Base-by-base conservation (phyloP, 2,888 invertebrate species). In the Cepaea hortensis region DNA sequence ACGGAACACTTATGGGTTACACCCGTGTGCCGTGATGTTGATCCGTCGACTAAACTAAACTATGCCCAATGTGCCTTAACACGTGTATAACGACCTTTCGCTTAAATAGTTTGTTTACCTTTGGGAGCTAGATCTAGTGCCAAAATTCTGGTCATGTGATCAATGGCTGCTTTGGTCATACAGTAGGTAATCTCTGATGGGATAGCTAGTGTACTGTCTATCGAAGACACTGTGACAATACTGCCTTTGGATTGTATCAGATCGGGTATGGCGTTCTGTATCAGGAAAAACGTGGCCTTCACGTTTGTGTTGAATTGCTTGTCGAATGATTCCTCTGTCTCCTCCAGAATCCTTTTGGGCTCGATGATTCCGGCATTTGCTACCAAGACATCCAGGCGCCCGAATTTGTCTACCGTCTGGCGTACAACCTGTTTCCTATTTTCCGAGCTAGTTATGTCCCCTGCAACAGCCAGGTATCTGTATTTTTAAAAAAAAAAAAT, bases 81-180 rank as follows among this genome's bases (percentile, higher is more conserved):
- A 35, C 35, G 35, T 35, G 35, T 35, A 35, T 35, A 35, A 35
- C 35, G 35, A 35, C 35, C 35, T 35, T 35, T 35, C 35, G 1
- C 35, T 35, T 35, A 35, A 35, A 35, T 1, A 35, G 35, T 35
- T 35, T 35, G 35, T 35, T 46, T 65, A 84, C 84, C 84, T 84
- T 76, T 76, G 3, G 85, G 80, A 4, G 70, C 85, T 3, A 85
- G 65, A 7, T 72, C 85, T 50, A 85, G 61, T 18, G 85, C 85
- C 15, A 85, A 18, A 20, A 2, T 79, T n/a, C 85, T 48, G 55
- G 79, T 79, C 85, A 85, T 79, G 50, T 79, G 79, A 55, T 85
- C 85, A 4, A 85, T 13, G 46, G 85, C 85, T 55, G 85, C 85
- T 55, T 85, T 85, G 20, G 79, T n/a, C 77, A 85, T 85, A 50